Base-by-base conservation (phyloP, 2,888 invertebrate genomes). In the Deroplatys truncata region DNA sequence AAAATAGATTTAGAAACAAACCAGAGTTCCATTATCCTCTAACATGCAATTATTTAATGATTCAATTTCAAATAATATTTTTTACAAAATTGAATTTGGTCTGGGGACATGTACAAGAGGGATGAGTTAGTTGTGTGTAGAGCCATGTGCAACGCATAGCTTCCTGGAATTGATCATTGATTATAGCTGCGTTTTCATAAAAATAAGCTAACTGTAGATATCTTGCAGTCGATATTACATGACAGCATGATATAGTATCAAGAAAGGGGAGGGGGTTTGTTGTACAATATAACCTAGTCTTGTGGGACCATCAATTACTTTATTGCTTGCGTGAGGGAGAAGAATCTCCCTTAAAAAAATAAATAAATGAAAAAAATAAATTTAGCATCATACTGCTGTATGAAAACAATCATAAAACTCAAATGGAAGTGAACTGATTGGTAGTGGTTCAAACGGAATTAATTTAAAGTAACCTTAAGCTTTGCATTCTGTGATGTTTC, bases 11-110 rank as follows among this genome's bases (percentile, higher is more conserved):
- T 89, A 89, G 86, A 83, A 88, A 85, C 84, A 88, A 89, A 87
- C 84, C 90, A 88, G 28, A 88, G 84, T 88, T 88, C 84, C 56
- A 85, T 85, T 82, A 82, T 72, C 88, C 84, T 88, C 49, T 49
- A 88, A 88, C 84, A 88, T 85, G 83, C 85, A 88, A 88, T 90
- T 82, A 88, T 90, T 90, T 90, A 16, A 84, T 85, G 82, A 82
- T 28, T 88, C 85, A 86, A 90, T 85, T 90, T 83, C 28, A 84
- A 83, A 85, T 83, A 28, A 86, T 83, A 89, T 87, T 84, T 84
- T 72, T 84, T 20, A 87, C 87, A 87, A 83, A 28, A 87, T 88
- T 89, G 72, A 43, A 88, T 87, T 87, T 89, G 82, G 56, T 72
- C 56, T 72, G 56, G 56, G 56, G 56, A 72, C 56, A 72, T 72